phyloP scores from a whole-genome alignment of 2,797 vertebrate genomes.

The Carcharodon carcharias region DNA sequence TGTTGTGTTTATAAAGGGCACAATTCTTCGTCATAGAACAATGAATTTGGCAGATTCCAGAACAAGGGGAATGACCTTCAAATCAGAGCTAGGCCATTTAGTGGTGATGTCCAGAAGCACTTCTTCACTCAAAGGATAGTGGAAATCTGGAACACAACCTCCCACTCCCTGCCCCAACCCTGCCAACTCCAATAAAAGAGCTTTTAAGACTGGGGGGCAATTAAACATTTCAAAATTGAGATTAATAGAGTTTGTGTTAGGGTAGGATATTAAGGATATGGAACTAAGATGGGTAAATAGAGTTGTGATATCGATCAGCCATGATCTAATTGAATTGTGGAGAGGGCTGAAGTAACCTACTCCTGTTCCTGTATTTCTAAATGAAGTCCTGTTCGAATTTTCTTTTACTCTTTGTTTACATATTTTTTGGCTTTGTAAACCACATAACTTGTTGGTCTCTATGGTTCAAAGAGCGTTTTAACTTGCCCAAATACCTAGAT shows the following conservation, averaged over 20 bases:
- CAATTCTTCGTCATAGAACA: neutral
- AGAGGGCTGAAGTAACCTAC: neutral
- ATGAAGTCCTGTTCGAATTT: neutral
- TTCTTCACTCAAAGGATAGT: neutral
- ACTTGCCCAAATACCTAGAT: neutral
- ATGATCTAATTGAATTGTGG: neutral
- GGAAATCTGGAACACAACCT: neutral
- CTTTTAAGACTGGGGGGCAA: neutral
- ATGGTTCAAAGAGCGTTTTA: neutral
- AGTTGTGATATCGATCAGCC: neutral
- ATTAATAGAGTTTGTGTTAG: neutral
- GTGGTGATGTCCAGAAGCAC: neutral
- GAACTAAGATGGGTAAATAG: neutral
- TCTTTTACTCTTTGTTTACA: neutral
- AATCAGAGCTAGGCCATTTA: neutral
- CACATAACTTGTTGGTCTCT: neutral
- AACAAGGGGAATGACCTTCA: neutral
- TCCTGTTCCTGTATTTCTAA: neutral
- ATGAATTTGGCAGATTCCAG: neutral
- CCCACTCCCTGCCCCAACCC: neutral
- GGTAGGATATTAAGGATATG: neutral
- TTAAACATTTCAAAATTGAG: neutral
- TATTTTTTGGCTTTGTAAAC: neutral
- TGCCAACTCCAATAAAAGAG: neutral
- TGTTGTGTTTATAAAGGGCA: neutral